A percentile compares a stretch with the other conserved stretches of the same genome.
These are phyloP conservation scores for Mohoua ochrocephala DNA, from an alignment of 2,113 vertebrate species.

Conservation along the genomic window DNA sequence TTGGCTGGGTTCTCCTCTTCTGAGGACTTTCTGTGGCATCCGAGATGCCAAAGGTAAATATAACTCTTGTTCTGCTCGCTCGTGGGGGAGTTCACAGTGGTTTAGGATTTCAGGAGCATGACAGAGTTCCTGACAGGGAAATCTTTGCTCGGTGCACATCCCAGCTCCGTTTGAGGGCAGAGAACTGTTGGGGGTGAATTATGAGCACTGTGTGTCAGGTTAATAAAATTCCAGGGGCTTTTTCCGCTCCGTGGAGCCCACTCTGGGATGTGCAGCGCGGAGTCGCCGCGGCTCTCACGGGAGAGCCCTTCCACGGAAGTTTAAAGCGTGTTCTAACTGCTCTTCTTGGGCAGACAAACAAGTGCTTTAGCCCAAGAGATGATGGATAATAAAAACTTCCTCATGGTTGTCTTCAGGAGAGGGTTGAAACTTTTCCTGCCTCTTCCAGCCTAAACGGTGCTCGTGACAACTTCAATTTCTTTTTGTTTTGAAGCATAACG, in stretches of 20 bases:
- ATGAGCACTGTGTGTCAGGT: neutral
- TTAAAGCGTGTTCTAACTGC: neutral
- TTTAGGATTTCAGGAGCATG: neutral
- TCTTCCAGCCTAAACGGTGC: neutral
- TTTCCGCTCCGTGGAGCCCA: accelerated
- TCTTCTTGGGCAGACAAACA: neutral
- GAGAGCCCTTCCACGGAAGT: neutral
- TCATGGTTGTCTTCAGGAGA: neutral
- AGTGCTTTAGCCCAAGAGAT: neutral
- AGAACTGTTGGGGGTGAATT: neutral
- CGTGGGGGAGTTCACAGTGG: neutral
- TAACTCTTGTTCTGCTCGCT: neutral
- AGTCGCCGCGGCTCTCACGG: accelerated
- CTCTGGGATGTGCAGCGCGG: accelerated
- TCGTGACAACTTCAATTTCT: neutral
- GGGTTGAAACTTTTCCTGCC: neutral
- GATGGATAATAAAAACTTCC: neutral
- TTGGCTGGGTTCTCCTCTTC: neutral
- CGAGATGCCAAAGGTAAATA: neutral
- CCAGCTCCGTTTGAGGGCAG: neutral
- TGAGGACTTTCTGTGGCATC: neutral
- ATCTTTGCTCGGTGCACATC: neutral
- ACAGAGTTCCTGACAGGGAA: neutral
- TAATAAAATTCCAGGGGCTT: neutral
- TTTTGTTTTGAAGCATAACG: neutral